Conservation (phyloP, 2,797 vertebrate species). For the Girardinus metallicus region DNA sequence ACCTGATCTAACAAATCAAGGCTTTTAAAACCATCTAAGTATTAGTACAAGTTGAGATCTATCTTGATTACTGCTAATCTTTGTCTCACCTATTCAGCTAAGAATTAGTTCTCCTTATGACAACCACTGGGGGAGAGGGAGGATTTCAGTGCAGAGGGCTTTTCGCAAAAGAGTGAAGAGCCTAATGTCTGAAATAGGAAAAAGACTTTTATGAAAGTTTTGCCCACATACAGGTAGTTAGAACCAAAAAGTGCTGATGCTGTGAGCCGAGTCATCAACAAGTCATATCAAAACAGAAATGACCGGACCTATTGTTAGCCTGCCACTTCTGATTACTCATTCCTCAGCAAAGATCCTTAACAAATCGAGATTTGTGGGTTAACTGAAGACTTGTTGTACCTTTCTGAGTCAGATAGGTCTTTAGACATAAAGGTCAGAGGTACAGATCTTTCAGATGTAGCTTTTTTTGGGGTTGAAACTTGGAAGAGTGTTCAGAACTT, state of each 20-base stretch:
- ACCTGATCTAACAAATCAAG: background rate
- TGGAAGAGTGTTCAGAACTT: background rate
- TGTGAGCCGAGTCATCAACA: background rate
- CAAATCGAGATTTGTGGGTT: background rate
- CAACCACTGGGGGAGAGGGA: background rate
- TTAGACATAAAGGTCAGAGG: background rate
- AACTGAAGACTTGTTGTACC: background rate
- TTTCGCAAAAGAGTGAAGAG: background rate
- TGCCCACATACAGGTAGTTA: background rate
- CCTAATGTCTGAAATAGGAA: background rate
- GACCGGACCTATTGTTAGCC: background rate
- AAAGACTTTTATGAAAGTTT: background rate
- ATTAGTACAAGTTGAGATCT: background rate
- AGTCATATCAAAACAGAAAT: conserved; percentile 1
- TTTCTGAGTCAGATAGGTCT: background rate
- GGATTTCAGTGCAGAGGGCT: background rate
- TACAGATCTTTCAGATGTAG: background rate
- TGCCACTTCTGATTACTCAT: background rate
- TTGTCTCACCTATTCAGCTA: background rate
- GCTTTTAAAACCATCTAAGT: background rate
- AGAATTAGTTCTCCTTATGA: background rate
- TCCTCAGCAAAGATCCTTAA: background rate
- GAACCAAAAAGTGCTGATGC: background rate
- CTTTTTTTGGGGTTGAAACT: background rate
- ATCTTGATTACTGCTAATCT: background rate